Conservation (phyloP, 1,140 invertebrate genomes). For the Schlechtendalia chinensis region DNA sequence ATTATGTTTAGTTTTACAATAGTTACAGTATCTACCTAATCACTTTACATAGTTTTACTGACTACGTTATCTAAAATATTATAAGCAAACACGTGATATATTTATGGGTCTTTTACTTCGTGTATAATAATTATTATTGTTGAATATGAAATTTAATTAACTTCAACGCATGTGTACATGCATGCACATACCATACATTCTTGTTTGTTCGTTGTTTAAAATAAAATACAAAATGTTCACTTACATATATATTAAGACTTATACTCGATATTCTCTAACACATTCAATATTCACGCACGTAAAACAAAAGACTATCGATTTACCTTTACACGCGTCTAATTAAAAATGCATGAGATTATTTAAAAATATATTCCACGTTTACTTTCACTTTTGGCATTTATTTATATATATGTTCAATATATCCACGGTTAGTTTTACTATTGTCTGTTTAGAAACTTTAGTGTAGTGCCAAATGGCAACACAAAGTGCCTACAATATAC, state of each 20-base stretch:
- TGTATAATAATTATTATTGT: background rate
- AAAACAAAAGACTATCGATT: too few species aligned
- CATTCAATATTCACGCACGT: too few species aligned
- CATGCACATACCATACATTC: background rate
- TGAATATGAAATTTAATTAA: background rate
- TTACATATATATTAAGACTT: background rate
- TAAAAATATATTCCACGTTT: background rate
- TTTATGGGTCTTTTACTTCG: background rate
- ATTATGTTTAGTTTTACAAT: background rate
- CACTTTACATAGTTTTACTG: background rate
- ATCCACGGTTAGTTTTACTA: too few species aligned
- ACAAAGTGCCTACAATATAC: too few species aligned
- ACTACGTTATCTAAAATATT: background rate
- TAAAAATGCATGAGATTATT: background rate
- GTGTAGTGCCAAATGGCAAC: too few species aligned
- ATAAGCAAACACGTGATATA: background rate
- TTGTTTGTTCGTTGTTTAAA: background rate
- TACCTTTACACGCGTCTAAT: too few species aligned
- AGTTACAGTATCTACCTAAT: background rate
- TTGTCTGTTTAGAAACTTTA: too few species aligned
- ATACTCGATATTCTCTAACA: too few species aligned
- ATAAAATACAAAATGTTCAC: background rate
- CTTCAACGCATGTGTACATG: background rate
- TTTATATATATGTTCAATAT: background rate
- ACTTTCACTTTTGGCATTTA: background rate